Conservation (phyloP, 2,797 vertebrate species). For the Rhinoraja longicauda region DNA sequence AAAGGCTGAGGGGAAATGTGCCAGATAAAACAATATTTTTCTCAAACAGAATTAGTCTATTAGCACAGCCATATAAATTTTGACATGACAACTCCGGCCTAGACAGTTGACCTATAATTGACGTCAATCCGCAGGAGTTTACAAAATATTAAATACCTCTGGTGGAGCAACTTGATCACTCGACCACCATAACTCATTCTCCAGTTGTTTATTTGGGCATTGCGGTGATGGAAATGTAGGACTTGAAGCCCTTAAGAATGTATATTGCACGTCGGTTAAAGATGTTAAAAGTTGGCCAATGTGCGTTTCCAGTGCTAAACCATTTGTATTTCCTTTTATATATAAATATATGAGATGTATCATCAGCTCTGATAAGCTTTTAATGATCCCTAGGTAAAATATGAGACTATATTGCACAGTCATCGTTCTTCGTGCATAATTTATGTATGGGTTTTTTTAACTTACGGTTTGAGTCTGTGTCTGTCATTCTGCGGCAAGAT, state of each 20-base stretch:
- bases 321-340: background rate
- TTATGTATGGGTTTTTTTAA: no score
- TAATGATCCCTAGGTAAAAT: background rate
- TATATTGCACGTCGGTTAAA: background rate
- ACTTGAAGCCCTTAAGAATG: background rate
- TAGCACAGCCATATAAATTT: background rate
- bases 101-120: constrained; percentile 28
- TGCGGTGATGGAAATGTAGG: background rate
- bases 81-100: constrained; percentile 6
- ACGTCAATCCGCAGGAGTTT: constrained; percentile 30
- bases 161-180: background rate
- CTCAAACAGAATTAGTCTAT: background rate
- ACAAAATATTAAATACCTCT: constrained; percentile 29
- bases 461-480: no score
- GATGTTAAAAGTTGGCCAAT: background rate
- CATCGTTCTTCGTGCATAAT: no score
- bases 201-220: constrained; percentile 9
- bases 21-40: background rate
- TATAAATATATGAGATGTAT: background rate
- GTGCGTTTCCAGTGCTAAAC: background rate
- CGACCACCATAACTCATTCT: constrained; percentile 26
- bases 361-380: background rate
- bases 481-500: no score
- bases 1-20: background rate
- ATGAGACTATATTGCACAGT: no score